Evolutionary conservation across 2,888 invertebrate species (phyloP), one percentile per base, ranked within the genome.

Genomic region (Boloria euphrosyne): DNA sequence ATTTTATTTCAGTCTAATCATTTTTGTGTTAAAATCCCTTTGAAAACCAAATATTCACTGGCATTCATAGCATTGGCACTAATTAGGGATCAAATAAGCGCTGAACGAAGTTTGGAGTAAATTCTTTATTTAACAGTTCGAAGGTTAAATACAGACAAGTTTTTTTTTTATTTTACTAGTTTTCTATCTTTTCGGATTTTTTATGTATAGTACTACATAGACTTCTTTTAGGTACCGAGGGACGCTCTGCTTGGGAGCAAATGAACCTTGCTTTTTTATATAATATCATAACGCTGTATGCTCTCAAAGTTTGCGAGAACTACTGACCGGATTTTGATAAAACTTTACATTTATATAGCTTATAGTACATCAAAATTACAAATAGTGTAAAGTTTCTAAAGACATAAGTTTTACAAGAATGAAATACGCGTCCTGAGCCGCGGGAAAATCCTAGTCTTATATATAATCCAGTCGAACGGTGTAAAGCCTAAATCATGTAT

Each of bases 401-500:
- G 10, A 10, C 0, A n/a, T 47, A 2, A 3, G 1, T 22, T 22
- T 47, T 46, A 46, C n/a, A 46, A 14, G 10, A 46, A 2, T 0
- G n/a, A 47, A 47, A n/a, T 47, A 47, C 10, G 2, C 31, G 31
- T 38, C 31, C 10, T 10, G 2, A 38, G 3, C 31, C 31, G 31
- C 10, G 31, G 10, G 31, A 38, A 38, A 38, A 10, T 1, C 1
- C 31, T 31, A 44, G n/a, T 55, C 4, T 44, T 55, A 7, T n/a
- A 14, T 55, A 22, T 10, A 47, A 27, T 47, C 44, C 44, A 27
- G 52, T 58, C 46, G 31, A 62, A 62, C 43, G 58, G 17, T 51
- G 44, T 54, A 59, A 62, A 49, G 60, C 63, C 66, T 65, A 54
- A 62, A 49, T 59, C 50, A 76, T 62, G 67, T 71, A 69, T 76